These are phyloP conservation scores for Caloenas nicobarica DNA, from an alignment of 2,113 vertebrate genomes.

Conservation along the genomic window DNA sequence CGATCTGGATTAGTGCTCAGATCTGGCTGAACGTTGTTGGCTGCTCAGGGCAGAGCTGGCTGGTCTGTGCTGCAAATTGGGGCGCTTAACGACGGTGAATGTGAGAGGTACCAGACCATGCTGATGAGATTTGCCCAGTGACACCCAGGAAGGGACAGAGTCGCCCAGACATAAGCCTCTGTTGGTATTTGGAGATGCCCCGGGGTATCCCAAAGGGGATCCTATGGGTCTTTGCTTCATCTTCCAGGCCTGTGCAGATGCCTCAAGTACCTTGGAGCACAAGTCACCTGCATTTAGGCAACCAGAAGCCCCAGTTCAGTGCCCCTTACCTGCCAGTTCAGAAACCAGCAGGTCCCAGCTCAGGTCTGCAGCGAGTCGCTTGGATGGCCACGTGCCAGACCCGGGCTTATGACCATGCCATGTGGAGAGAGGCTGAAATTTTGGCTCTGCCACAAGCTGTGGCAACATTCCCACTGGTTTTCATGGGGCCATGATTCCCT, in stretches of 20 bases:
- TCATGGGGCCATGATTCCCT: rapidly evolving
- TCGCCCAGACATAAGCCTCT: neutral
- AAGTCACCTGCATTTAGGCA: neutral
- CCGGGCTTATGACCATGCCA: neutral
- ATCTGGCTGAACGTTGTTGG: neutral
- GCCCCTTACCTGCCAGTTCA: neutral
- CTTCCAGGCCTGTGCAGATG: neutral
- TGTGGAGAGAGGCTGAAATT: neutral
- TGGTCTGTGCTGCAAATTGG: neutral
- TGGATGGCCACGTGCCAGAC: neutral
- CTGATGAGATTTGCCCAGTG: neutral
- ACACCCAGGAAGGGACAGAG: neutral
- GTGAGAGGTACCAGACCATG: neutral
- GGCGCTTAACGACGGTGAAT: no score
- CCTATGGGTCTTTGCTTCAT: neutral
- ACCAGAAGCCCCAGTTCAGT: neutral
- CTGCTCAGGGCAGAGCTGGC: neutral
- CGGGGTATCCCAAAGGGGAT: neutral
- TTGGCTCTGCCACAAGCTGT: neutral
- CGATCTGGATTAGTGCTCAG: rapidly evolving
- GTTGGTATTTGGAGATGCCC: neutral
- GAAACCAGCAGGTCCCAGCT: neutral
- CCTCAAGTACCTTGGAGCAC: neutral
- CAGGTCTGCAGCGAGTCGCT: neutral
- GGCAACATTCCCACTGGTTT: rapidly evolving